Evolutionary conservation across 64 coral and sea anemone species (phyloP).

Genomic region (Platygyra sinensis): DNA sequence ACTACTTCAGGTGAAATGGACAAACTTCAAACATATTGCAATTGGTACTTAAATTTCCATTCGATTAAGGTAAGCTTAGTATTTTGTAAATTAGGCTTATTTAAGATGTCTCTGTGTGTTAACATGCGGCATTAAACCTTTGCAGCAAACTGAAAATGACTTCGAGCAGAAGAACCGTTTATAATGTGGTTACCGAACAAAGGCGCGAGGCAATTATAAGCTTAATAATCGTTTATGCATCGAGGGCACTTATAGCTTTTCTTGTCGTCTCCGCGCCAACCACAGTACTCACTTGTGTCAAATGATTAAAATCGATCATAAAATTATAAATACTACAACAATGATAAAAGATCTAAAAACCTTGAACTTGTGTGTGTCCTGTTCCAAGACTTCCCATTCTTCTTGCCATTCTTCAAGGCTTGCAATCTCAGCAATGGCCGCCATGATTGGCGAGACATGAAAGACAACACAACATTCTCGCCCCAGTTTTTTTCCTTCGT

Average conservation of each 20-base stretch:
- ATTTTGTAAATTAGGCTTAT: no score
- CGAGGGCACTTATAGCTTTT: no score
- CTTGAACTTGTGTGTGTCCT: slow-evolving; percentile 82
- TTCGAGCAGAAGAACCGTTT: no score
- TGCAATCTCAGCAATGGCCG: slow-evolving; percentile 85
- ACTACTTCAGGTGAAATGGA: no score
- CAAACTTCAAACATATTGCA: no score
- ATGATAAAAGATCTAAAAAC: slow-evolving; percentile 25
- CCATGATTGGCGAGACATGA: slow-evolving; percentile 44
- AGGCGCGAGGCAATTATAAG: neutral
- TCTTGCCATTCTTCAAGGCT: slow-evolving; percentile 85
- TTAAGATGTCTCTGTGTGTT: no score
- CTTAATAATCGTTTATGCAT: neutral
- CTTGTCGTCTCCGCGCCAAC: neutral
- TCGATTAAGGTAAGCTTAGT: no score
- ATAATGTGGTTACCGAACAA: no score
- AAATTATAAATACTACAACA: neutral
- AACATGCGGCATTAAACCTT: no score
- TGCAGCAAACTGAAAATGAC: no score
- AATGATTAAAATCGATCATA: no score
- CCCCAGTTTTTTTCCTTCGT: neutral
- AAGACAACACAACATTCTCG: neutral
- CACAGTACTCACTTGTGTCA: neutral
- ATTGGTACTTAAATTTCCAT: no score
- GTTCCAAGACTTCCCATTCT: slow-evolving; percentile 73